Conservation (phyloP, 2,888 invertebrate species). For the Drosophila flavopinicola region DNA sequence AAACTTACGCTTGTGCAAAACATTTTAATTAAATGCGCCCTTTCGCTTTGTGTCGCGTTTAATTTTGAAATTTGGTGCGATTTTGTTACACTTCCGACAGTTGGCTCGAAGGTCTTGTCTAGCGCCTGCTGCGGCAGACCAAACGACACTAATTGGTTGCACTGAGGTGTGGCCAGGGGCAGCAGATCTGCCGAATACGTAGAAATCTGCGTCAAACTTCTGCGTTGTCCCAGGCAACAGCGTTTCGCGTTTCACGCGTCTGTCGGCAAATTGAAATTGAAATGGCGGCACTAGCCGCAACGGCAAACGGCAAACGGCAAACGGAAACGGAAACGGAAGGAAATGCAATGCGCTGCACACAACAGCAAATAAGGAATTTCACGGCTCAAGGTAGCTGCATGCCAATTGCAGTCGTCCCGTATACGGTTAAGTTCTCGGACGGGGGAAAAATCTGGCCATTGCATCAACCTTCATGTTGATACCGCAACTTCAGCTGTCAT, state of each 20-base stretch:
- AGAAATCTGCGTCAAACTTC: constrained; percentile 33
- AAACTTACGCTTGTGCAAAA: constrained; percentile 55
- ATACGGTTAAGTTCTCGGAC: too few species aligned
- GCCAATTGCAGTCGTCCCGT: constrained; percentile 24
- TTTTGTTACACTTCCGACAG: constrained; percentile 28
- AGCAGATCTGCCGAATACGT: neutral
- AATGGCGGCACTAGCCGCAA: constrained; percentile 53
- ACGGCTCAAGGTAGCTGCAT: constrained; percentile 29
- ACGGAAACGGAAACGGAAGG: constrained; percentile 42
- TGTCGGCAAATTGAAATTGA: constrained; percentile 73
- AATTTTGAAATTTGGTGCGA: constrained; percentile 28
- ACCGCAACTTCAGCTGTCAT: constrained; percentile 2
- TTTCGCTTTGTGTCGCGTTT: constrained; percentile 26
- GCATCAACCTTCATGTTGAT: neutral
- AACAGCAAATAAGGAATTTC: constrained; percentile 53
- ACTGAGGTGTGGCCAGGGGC: constrained; percentile 6
- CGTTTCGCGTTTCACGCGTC: constrained; percentile 48
- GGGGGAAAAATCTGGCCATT: neutral
- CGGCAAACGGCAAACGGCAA: constrained; percentile 20
- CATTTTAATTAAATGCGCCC: constrained; percentile 65
- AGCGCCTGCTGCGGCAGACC: constrained; percentile 20
- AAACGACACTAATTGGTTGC: constrained; percentile 55
- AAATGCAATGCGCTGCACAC: constrained; percentile 48
- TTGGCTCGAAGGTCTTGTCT: constrained; percentile 21
- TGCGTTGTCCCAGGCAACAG: constrained; percentile 56